Conservation (phyloP, 2,888 invertebrate species). For the Salpingus planirostris region DNA sequence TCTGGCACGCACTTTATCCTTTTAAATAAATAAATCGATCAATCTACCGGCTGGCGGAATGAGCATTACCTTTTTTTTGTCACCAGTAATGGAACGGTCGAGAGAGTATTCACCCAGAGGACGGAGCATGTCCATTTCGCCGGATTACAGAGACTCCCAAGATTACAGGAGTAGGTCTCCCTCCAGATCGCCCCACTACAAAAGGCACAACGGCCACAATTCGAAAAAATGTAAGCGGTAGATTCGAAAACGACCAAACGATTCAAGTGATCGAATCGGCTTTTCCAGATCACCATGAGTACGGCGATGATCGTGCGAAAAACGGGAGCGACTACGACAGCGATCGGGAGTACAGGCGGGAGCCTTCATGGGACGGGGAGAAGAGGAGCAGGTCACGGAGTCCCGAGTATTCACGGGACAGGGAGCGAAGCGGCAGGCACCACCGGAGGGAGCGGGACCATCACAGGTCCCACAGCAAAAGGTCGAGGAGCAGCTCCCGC, state of each 20-base stretch:
- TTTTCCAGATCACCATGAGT: constrained; percentile 28
- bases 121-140: constrained; percentile 35
- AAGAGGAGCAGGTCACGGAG: constrained; percentile 32
- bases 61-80: too few species aligned
- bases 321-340: constrained; percentile 37
- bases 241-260: too few species aligned
- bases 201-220: constrained; percentile 31
- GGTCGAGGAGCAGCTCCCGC: constrained; percentile 33
- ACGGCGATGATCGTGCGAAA: constrained; percentile 27
- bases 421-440: constrained; percentile 29
- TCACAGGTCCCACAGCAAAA: constrained; percentile 28
- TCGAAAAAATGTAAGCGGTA: too few species aligned
- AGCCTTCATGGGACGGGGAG: constrained; percentile 23
- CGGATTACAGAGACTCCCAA: constrained; percentile 29
- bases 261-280: too few species aligned
- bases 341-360: constrained; percentile 32
- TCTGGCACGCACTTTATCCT: too few species aligned
- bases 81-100: constrained; percentile 16
- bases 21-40: too few species aligned
- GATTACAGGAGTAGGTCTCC: constrained; percentile 33
- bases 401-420: constrained; percentile 27
- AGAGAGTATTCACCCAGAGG: constrained; percentile 29
- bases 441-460: constrained; percentile 31
- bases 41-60: too few species aligned
- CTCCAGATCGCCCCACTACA: constrained; percentile 35